Percentiles rank a stretch among this genome's conserved stretches.
These are phyloP conservation scores for Peromyscus aztecus DNA, from an alignment of 2,797 vertebrate species.

Conservation along the genomic window DNA sequence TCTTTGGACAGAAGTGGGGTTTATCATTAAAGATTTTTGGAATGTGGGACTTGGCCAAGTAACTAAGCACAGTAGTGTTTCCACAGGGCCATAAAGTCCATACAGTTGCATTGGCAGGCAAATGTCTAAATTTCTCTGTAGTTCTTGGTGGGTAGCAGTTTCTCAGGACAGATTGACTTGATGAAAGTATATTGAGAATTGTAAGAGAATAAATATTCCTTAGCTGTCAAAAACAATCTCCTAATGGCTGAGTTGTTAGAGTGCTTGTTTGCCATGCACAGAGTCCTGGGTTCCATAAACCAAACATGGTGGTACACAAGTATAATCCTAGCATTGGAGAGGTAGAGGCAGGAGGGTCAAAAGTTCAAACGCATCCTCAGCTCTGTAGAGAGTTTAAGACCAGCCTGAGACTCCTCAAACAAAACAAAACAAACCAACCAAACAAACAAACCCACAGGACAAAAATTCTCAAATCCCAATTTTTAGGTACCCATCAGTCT, in stretches of 20 bases:
- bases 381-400: neutral
- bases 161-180: constrained; percentile 30
- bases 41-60: neutral
- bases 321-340: neutral
- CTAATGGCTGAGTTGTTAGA: neutral
- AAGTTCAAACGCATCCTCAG: neutral
- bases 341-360: neutral
- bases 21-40: constrained; percentile 41
- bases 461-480: neutral
- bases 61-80: constrained; percentile 1
- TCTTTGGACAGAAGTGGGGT: constrained; percentile 6
- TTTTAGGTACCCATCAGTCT: neutral
- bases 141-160: neutral
- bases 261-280: neutral
- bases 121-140: constrained; percentile 40
- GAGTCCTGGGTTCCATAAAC: neutral
- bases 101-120: constrained; percentile 8
- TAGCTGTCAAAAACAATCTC: neutral
- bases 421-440: no score
- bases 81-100: neutral
- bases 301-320: neutral
- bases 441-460: neutral
- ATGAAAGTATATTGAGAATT: neutral
- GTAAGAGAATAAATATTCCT: constrained; percentile 55
- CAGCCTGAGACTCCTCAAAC: neutral